Evolutionary conservation across 2,797 vertebrate genomes (phyloP), one percentile per base, ranked within the genome.

Genomic region (Hoplostethus atlanticus): DNA sequence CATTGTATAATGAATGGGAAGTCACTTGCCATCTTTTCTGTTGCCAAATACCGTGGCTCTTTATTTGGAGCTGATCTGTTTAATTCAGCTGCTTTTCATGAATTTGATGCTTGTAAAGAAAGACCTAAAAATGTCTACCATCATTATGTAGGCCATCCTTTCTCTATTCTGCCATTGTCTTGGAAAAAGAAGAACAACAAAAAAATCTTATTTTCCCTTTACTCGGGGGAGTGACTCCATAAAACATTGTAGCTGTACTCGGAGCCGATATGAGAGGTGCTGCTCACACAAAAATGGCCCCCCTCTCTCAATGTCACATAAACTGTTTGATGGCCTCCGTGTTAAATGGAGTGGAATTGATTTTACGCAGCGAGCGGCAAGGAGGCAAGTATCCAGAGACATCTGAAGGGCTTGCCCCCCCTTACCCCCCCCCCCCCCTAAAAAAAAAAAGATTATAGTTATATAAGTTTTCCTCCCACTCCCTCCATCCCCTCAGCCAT

Each of bases 391-490:
- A 85, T 77, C 80, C 68, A 79, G 70, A 86, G 84, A 90, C 89
- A 88, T 90, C 77, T 89, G 80, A 90, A 84, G 86, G 71, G 71
- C 76, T 80, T 67, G 64, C n/a, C 59, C 75, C 69, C 70, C 67
- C 42, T 21, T n/a, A n/a, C 36, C n/a, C 55, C 36, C 30, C 21
- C 52, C 63, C 9, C 25, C 15, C 63, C 9, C 25, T 12, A 42
- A 56, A 57, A 52, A 60, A n/a, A 76, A 81, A 84, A 87, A 68
- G 72, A 91, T 90, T 84, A 87, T 85, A 86, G 88, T 95, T 95
- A 94, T 91, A 92, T 94, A 95, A 94, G 86, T 90, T 90, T 90
- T 87, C 89, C 91, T 94, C 87, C 89, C 86, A 91, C 90, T 85
- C 86, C 77, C 87, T 83, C 87, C 85, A 81, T 87, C 85, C 80